Base-by-base conservation (phyloP, 2,888 invertebrate species). In the Catocala nupta region DNA sequence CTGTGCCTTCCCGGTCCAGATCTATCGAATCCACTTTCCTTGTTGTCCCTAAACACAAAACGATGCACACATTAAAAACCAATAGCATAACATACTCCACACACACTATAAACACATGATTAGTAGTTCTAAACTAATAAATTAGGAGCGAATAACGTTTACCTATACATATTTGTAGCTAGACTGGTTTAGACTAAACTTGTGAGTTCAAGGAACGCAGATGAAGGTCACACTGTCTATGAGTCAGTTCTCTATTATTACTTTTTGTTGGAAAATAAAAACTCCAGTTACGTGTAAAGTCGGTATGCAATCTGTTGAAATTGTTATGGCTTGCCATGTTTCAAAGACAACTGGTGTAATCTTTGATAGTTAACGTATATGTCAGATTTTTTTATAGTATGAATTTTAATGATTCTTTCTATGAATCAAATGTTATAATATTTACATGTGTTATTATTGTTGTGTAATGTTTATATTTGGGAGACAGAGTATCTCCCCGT, bases 201-300 rank as follows among this genome's bases (percentile, higher is more conserved):
- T 65, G 59, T 68, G 82, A 75, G 92, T 91, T 91, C 91, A 92
- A 90, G 83, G 91, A 91, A 89, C 91, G 82, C 82, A 75, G 66
- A 73, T 77, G 86, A 90, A 91, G 91, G 91, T 87, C 89, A 86
- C 65, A 80, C 68, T 75, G 74, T 74, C 84, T 87, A 85, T 91
- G 92, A 92, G 81, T 91, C 90, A 89, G 81, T 81, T 71, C 70
- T 75, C 83, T 82, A 87, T 90, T 88, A 89, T 83, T 78, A 83
- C 81, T 82, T 86, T 90, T 88, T 86, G 81, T 82, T 70, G 66
- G 68, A 75, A 81, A 77, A 81, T 77, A 84, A 90, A 90, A 88
- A 84, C 71, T 76, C 71, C 73, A 71, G 71, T 78, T 72, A 73
- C 69, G 65, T 63, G 65, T 59, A 68, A 57, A 71, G 67, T 56